Percentiles rank a stretch among this genome's conserved stretches.
These are phyloP conservation scores for Halocaridina rubra DNA, from an alignment of 2,888 invertebrate species.

Conservation along the genomic window DNA sequence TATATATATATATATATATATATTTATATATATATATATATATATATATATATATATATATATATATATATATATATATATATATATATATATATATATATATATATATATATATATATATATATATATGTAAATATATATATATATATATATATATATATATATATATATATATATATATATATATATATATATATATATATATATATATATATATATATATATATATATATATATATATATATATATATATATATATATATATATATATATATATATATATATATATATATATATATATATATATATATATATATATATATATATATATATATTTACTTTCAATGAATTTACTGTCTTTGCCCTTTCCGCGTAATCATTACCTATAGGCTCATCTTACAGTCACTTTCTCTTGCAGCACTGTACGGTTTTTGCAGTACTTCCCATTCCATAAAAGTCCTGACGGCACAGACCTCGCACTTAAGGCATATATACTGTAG, in stretches of 20 bases:
- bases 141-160: conserved; percentile 6
- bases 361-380: no score
- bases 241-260: background rate
- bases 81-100: conserved; percentile 3
- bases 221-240: background rate
- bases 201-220: background rate
- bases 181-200: conserved; percentile 4
- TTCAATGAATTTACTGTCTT: no score
- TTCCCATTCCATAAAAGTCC: no score
- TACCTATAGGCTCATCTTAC: no score
- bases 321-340: no score
- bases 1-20: conserved; percentile 13
- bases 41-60: conserved; percentile 16
- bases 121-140: background rate
- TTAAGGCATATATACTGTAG: no score
- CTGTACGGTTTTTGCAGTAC: no score
- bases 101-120: background rate
- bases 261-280: background rate
- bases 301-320: no score
- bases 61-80: background rate
- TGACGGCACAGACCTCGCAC: no score
- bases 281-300: background rate
- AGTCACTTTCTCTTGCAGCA: no score
- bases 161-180: conserved; percentile 19
- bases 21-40: conserved; percentile 13